Evolutionary conservation across 2,113 vertebrate genomes (phyloP), one percentile per base, ranked within the genome.

Genomic region (Siphamia tubifer): DNA sequence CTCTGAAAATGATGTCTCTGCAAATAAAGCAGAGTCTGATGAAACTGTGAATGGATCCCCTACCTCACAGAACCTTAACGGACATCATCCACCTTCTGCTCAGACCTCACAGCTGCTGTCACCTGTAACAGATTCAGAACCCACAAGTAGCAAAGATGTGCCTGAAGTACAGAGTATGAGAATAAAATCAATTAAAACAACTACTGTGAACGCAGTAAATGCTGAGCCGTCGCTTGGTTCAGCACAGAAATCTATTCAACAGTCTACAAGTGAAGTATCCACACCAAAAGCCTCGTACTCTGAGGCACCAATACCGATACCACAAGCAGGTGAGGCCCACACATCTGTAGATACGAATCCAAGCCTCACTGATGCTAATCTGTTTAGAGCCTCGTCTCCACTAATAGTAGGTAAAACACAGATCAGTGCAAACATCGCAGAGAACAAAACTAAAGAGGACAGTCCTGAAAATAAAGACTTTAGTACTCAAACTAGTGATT

Each of bases 301-400:
- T 51, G 86, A 89, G 64, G 80, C 75, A 77, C 13, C 78, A 78
- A 78, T 75, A 75, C 61, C 84, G 71, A 51, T 84, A 34, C 71
- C 68, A 78, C 81, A 80, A 82, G 72, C 78, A 87, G 87, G 82
- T 85, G 85, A 88, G 85, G 77, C 67, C 70, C 74, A 74, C 77
- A 77, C 76, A 79, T 34, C 32, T 15, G 8, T 31, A 75, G 77
- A 45, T 73, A 67, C 15, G 28, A 31, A 32, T 27, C 39, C 60
- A 63, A 69, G 39, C n/a, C 35, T 57, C 4, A 57, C 43, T 66
- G 16, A 68, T 32, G 75, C 62, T 38, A 36, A 32, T 70, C 56
- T 74, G 19, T 39, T 35, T 5, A 66, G 19, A n/a, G n/a, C n/a
- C n/a, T n/a, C n/a, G n/a, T n/a, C n/a, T n/a, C n/a, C n/a, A 48